Conservation (phyloP, 1,140 invertebrate genomes). For the Musca domestica region DNA sequence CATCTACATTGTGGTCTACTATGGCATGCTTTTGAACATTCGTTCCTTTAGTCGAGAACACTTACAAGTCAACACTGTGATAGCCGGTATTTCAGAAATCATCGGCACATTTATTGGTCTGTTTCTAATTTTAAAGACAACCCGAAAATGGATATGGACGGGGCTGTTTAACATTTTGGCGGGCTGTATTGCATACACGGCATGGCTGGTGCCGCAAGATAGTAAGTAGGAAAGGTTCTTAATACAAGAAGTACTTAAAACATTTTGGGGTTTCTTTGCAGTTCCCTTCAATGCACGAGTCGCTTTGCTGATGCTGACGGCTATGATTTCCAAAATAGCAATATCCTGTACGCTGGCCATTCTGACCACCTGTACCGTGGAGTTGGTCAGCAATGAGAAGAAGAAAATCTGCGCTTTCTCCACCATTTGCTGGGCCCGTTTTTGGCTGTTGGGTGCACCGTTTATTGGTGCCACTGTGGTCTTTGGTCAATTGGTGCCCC, state of each 20-base stretch:
- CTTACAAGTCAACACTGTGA: conserved; percentile 50
- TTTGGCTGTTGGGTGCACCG: conserved; percentile 51
- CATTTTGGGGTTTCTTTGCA: conserved; percentile 20
- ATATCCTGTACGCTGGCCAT: conserved; percentile 50
- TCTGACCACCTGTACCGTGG: conserved; percentile 52
- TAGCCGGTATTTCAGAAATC: conserved; percentile 51
- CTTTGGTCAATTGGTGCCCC: conserved; percentile 48
- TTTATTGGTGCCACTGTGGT: conserved; percentile 48
- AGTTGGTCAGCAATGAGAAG: conserved; percentile 46
- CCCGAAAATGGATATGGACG: conserved; percentile 48
- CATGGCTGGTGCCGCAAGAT: conserved; percentile 47
- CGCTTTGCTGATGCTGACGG: conserved; percentile 46
- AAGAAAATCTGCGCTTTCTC: conserved; percentile 48
- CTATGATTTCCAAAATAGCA: conserved; percentile 52
- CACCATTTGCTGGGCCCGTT: conserved; percentile 51
- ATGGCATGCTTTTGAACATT: conserved; percentile 54
- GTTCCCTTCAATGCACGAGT: conserved; percentile 42
- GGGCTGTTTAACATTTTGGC: conserved; percentile 50
- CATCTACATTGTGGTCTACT: conserved; percentile 53
- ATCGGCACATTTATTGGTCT: conserved; percentile 53
- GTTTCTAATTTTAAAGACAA: conserved; percentile 46
- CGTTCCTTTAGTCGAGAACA: conserved; percentile 54
- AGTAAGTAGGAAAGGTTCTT: conserved; percentile 30
- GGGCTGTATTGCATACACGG: conserved; percentile 45
- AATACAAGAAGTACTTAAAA: too few relatives aligned